phyloP scores from a whole-genome alignment of 2,888 invertebrate species.

The Camptogramma bilineatum region DNA sequence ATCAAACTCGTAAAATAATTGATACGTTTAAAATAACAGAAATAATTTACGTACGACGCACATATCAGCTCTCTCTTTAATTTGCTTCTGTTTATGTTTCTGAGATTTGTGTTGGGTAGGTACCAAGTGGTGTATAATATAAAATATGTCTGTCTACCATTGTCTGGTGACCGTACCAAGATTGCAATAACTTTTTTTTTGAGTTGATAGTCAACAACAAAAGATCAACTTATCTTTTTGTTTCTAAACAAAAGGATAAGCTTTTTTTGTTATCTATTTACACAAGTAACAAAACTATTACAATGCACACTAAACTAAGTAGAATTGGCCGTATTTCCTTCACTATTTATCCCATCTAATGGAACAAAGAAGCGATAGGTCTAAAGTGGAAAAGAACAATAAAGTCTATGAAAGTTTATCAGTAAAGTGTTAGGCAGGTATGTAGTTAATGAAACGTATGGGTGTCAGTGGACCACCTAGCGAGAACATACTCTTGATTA shows the following conservation, averaged over 20 bases:
- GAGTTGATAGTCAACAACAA: no score
- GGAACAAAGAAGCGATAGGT: conserved; percentile 31
- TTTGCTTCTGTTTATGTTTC: no score
- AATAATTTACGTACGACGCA: no score
- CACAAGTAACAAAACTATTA: conserved; percentile 14
- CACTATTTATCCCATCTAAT: conserved; percentile 63
- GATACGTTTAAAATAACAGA: no score
- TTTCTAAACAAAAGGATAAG: neutral
- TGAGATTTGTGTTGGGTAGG: no score
- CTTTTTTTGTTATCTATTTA: conserved; percentile 1
- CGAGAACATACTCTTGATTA: conserved; percentile 30
- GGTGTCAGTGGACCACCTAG: conserved; percentile 70
- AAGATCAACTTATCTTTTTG: neutral
- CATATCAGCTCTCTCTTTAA: no score
- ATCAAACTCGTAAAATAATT: no score
- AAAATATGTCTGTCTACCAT: no score
- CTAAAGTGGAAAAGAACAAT: conserved; percentile 22
- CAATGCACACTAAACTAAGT: conserved; percentile 49
- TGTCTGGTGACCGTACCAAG: no score
- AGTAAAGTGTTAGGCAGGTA: conserved; percentile 49
- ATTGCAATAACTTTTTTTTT: no score
- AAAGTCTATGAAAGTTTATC: conserved; percentile 61
- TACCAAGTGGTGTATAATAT: no score
- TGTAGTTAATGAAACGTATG: conserved; percentile 64
- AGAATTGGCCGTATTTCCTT: conserved; percentile 53